Base-by-base conservation (phyloP, 2,113 vertebrate species). In the Anoplopoma fimbria region DNA sequence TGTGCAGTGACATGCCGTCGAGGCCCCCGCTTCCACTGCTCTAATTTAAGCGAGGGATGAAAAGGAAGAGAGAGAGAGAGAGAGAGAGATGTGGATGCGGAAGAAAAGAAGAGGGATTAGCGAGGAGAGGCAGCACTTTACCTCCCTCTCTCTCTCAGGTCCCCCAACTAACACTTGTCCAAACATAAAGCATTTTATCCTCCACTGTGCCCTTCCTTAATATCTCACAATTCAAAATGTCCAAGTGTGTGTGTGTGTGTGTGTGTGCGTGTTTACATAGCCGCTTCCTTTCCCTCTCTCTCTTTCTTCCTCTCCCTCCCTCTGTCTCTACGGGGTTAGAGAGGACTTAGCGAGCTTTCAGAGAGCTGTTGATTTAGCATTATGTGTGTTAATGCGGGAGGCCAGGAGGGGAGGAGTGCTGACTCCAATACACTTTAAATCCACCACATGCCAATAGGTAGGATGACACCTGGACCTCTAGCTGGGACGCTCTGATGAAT, bases 301-400 rank as follows among this genome's bases (percentile, higher is more conserved):
- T 70, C 70, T 69, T 53, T 64, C 71, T 63, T 57, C 27, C 69
- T 34, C 53, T 77, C 81, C 25, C 62, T 79, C 51, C 33, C 58
- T 76, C 63, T 72, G 77, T 92, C 87, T 89, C 82, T 19, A 3
- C 1, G 51, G 89, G 87, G 82, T 88, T 88, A 77, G 63, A 73
- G 67, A 85, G 86, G 90, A 85, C 86, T 90, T 82, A 90, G 73
- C n/a, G 3, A 79, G 80, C 78, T 86, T 82, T 77, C 72, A 75
- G 70, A 79, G 80, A 85, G 88, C 82, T 90, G 88, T 91, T 92
- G 92, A 94, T 91, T 91, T 90, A 87, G 89, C 87, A 92, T 89
- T 91, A 90, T 69, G 89, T 83, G 89, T 87, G 82, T 88, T 92
- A 86, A 92, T 88, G 89, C 87, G 70, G 69, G 69, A 80, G 71